Percentiles rank a stretch among this genome's conserved stretches.
Evolutionary conservation across 2,888 invertebrate species (phyloP).

Genomic region (Bugulina stolonifera): DNA sequence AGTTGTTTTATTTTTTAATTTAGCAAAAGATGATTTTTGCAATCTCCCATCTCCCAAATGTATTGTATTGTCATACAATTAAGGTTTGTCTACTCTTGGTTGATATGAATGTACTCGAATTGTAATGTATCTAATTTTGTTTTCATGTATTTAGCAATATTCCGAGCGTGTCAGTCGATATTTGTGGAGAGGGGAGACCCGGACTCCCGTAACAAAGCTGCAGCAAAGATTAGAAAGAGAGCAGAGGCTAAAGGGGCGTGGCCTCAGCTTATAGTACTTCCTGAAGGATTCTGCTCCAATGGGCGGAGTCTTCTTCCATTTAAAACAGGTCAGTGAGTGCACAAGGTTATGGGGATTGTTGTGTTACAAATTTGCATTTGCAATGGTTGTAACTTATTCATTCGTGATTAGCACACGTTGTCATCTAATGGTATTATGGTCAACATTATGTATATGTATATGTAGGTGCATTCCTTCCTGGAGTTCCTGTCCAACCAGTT

Average conservation of each 20-base stretch:
- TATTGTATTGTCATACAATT: too few species aligned
- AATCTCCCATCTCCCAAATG: too few species aligned
- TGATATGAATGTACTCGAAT: too few species aligned
- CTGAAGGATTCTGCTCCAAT: constrained; percentile 94
- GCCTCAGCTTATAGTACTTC: constrained; percentile 90
- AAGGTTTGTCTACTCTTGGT: too few species aligned
- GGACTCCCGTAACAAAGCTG: constrained; percentile 81
- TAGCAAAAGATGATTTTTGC: too few species aligned
- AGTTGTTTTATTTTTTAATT: neutral
- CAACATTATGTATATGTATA: too few species aligned
- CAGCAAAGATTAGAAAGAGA: constrained; percentile 77
- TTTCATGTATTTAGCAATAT: constrained; percentile 69
- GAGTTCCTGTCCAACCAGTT: constrained; percentile 90
- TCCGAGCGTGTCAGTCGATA: constrained; percentile 89
- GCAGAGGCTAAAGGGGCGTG: constrained; percentile 73
- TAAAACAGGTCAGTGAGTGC: constrained; percentile 43
- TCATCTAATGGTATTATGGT: too few species aligned
- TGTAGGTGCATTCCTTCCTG: constrained; percentile 86
- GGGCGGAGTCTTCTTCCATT: constrained; percentile 67
- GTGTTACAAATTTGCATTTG: too few species aligned
- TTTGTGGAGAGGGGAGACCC: constrained; percentile 90
- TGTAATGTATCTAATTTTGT: too few species aligned
- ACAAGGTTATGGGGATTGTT: too few species aligned
- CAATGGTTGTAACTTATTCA: too few species aligned
- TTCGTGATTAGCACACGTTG: too few species aligned